Conservation (phyloP, 2,888 invertebrate genomes). For the Xanthia icteritia region DNA sequence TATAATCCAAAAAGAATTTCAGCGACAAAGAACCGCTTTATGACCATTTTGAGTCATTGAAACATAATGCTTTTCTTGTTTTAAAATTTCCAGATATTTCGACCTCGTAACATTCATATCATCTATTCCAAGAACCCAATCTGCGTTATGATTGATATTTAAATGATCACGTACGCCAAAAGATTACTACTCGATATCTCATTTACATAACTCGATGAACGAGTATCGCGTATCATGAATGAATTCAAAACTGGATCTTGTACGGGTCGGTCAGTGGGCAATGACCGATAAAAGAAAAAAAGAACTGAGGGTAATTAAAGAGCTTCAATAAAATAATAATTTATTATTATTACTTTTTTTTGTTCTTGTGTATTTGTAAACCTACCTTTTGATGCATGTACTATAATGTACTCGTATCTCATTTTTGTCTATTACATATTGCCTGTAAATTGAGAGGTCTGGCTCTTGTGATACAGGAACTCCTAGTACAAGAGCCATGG, state of each 20-base stretch:
- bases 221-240: constrained; percentile 16
- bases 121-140: constrained; percentile 6
- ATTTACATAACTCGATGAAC: constrained; percentile 36
- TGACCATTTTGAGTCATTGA: not conserved
- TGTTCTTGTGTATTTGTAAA: too few relatives aligned
- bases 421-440: too few relatives aligned
- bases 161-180: constrained; percentile 1
- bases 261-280: not conserved
- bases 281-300: constrained; percentile 21
- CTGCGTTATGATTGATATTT: constrained; percentile 16
- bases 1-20: not conserved
- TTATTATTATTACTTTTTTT: too few relatives aligned
- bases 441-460: too few relatives aligned
- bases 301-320: too few relatives aligned
- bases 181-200: not conserved
- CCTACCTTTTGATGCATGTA: too few relatives aligned
- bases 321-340: too few relatives aligned
- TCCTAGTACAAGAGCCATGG: too few relatives aligned
- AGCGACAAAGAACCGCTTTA: not conserved
- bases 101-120: constrained; percentile 1
- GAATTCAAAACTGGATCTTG: constrained; percentile 21
- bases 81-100: constrained; percentile 2
- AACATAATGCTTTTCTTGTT: not conserved
- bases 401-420: too few relatives aligned
- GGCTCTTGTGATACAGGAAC: too few relatives aligned